Percentiles rank a stretch among this genome's conserved stretches.
phyloP scores from a whole-genome alignment of 2,113 vertebrate species.

The Empidonax traillii region DNA sequence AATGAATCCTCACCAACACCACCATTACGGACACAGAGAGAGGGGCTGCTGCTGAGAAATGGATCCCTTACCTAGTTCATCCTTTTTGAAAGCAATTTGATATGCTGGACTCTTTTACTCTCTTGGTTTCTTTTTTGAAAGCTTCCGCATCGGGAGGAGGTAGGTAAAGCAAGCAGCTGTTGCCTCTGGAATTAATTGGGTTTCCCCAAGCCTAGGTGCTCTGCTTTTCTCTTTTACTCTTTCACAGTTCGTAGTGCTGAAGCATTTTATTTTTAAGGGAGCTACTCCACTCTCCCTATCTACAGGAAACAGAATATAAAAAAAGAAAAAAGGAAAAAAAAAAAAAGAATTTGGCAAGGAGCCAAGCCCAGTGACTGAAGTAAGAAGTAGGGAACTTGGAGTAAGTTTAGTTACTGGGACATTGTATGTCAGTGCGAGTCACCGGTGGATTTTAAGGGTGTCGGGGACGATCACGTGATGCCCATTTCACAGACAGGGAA shows the following conservation, averaged over 20 bases:
- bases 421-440: background rate
- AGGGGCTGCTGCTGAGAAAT: background rate
- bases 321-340: background rate
- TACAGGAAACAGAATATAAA: slow-evolving; percentile 45
- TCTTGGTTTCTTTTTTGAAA: background rate
- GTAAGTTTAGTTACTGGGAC: slow-evolving; percentile 26
- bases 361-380: slow-evolving; percentile 9
- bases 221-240: background rate
- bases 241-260: background rate
- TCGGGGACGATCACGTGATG: background rate
- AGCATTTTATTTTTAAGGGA: slow-evolving; percentile 6
- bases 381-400: slow-evolving; percentile 40
- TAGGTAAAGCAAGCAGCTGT: background rate
- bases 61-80: background rate
- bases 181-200: background rate
- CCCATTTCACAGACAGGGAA: background rate
- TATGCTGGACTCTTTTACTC: background rate
- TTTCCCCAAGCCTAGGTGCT: background rate
- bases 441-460: background rate
- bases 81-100: slow-evolving; percentile 42
- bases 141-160: background rate
- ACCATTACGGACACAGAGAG: background rate
- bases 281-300: slow-evolving; percentile 1
- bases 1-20: background rate
- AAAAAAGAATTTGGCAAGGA: background rate